A percentile compares a stretch with the other conserved stretches of the same genome.
These are phyloP conservation scores for Galaxea fascicularis DNA, from an alignment of 92 coral and sea anemone species.

Conservation along the genomic window DNA sequence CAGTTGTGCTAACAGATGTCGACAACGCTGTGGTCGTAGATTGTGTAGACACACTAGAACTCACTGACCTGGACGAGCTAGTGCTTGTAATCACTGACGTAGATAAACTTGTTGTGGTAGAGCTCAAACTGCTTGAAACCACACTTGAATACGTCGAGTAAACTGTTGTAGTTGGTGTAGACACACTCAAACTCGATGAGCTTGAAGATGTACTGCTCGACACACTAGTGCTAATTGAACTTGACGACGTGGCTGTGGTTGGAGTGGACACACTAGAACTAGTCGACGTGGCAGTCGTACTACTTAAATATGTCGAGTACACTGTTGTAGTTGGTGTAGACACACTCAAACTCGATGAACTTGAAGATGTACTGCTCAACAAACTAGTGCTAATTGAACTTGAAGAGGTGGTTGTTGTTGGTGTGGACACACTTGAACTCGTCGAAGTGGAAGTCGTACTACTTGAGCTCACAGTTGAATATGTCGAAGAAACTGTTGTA, in stretches of 20 bases:
- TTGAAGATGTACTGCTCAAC: slow-evolving; percentile 5
- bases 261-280: slow-evolving; percentile 18
- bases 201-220: neutral
- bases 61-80: neutral
- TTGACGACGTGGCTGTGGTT: neutral
- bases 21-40: too few species aligned
- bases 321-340: neutral
- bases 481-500: slow-evolving; percentile 18
- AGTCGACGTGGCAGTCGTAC: neutral
- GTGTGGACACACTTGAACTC: neutral
- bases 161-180: slow-evolving; percentile 12
- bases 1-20: neutral
- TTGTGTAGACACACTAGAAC: neutral
- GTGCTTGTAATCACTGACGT: too few species aligned
- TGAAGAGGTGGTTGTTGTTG: neutral
- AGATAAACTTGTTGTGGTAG: too few species aligned
- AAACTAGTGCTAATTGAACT: neutral
- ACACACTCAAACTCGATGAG: neutral
- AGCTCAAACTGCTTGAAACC: neutral
- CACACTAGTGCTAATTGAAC: neutral
- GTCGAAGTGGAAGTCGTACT: neutral
- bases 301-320: neutral
- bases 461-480: neutral
- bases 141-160: neutral
- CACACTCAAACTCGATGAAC: neutral